Evolutionary conservation across 2,113 vertebrate species (phyloP).

Genomic region (Serilophus lunatus): DNA sequence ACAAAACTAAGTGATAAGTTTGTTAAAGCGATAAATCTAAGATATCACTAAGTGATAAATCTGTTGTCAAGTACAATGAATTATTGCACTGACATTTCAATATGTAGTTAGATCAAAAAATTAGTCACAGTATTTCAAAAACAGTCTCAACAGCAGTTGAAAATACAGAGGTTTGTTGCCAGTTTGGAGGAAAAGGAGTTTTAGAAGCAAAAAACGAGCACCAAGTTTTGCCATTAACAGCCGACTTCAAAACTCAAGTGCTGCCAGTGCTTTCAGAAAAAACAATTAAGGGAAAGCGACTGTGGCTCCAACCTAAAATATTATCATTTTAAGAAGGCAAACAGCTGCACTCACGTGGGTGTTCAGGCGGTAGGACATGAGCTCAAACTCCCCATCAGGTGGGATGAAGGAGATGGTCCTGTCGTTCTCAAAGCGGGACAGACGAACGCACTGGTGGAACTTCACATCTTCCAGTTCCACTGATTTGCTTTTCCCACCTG

Average conservation of each 20-base stretch:
- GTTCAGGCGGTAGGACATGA: constrained; percentile 89
- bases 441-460: constrained; percentile 88
- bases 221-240: not conserved
- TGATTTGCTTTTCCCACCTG: constrained; percentile 89
- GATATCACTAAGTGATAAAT: not conserved
- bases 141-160: not conserved
- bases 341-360: constrained; percentile 77
- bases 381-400: constrained; percentile 87
- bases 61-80: not conserved
- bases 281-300: not conserved
- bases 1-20: not conserved
- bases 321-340: not conserved
- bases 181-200: no score
- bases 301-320: not conserved
- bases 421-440: constrained; percentile 89
- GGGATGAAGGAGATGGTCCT: constrained; percentile 91
- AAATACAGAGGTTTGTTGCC: not conserved
- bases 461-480: constrained; percentile 90
- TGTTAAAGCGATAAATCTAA: no score
- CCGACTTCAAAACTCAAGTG: accelerated
- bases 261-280: not conserved
- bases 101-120: not conserved
- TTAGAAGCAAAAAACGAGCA: not conserved
- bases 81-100: not conserved
- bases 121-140: not conserved